Conservation (phyloP, 2,888 invertebrate species). For the Ptilodon capucinus region DNA sequence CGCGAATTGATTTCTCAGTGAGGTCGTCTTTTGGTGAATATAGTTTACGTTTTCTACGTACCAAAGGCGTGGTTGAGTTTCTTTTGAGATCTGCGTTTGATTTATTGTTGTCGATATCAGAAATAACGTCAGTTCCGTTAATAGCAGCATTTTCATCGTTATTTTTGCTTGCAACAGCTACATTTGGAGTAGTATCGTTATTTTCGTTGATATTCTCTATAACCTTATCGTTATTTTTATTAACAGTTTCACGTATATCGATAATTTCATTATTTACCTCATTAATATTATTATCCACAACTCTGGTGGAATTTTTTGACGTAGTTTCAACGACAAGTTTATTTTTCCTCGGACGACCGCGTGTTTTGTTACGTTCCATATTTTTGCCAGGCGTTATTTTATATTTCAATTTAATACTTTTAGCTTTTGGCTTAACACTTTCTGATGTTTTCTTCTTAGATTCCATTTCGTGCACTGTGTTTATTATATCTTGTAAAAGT, state of each 20-base stretch:
- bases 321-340: conserved; percentile 24
- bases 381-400: conserved; percentile 26
- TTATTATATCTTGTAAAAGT: conserved; percentile 19
- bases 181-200: background rate
- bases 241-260: background rate
- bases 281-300: conserved; percentile 32
- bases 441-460: conserved; percentile 13
- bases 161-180: background rate
- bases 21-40: conserved; percentile 63
- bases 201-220: background rate
- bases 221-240: conserved; percentile 10
- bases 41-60: conserved; percentile 60
- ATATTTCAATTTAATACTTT: conserved; percentile 38
- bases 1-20: conserved; percentile 11
- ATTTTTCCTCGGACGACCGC: conserved; percentile 24
- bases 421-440: conserved; percentile 12
- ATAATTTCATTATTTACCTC: conserved; percentile 12
- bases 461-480: conserved; percentile 13
- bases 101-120: background rate
- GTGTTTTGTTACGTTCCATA: conserved; percentile 6
- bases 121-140: background rate
- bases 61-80: conserved; percentile 17
- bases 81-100: background rate
- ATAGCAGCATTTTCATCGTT: background rate
- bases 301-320: conserved; percentile 47